Base-by-base conservation (phyloP, 2,113 vertebrate species). In the Osmerus mordax region DNA sequence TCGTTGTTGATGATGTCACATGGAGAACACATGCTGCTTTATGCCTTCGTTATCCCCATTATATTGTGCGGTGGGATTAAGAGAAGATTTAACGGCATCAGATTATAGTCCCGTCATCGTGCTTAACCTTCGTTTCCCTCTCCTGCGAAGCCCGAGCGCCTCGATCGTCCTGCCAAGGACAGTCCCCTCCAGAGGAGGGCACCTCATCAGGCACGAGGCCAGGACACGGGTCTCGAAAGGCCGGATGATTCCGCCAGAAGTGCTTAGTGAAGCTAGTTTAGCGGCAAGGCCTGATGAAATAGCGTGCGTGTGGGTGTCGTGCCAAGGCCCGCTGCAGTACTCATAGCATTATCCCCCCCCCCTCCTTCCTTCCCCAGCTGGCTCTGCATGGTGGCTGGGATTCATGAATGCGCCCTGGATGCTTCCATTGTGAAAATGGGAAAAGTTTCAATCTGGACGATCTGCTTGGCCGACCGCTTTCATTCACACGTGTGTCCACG, bases 291-390 rank as follows among this genome's bases (percentile, higher is more conserved):
- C 68, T 73, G 81, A 79, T 85, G 74, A 81, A 86, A 83, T 73
- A 75, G 79, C 65, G 53, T 73, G 72, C 77, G 87, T 64, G 85
- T 60, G 70, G 81, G 71, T 65, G 1, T 69, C 41, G 68, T 84
- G 78, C 84, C 83, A 87, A 76, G 62, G 78, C 70, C 73, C 76
- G 72, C 69, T 59, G 77, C 87, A 86, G 84, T 81, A 80, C 78
- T 74, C 16, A n/a, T 69, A 78, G 73, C 81, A 66, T 53, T 73
- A 83, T 73, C 83, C 83, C 80, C 74, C 69, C n/a, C 21, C 80
- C 76, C 82, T 28, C 67, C 85, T 77, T 75, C 56, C 58, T 36
- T 66, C 80, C 77, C 23, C 72, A 8, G 8, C 55, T 3, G 82
- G 84, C 83, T 77, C 54, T 4, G 7, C 25, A 70, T 64, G 32